Conservation (phyloP, 2,113 vertebrate species). For the Isurus oxyrinchus region DNA sequence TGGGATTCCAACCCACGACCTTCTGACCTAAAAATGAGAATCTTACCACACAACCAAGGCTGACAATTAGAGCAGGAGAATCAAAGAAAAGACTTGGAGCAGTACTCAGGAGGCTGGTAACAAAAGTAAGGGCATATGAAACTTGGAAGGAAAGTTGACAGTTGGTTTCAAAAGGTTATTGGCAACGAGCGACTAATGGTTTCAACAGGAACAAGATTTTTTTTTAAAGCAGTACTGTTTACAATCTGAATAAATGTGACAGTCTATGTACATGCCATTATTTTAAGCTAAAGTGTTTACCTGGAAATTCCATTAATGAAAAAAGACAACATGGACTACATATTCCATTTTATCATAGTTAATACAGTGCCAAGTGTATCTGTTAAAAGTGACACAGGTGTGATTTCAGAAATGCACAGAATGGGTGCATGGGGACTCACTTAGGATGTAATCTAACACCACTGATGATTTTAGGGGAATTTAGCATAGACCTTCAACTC, state of each 20-base stretch:
- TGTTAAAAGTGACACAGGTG: too few relatives aligned
- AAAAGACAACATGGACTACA: too few relatives aligned
- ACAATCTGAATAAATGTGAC: neutral
- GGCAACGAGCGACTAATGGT: neutral
- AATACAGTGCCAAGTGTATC: too few relatives aligned
- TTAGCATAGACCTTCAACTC: too few relatives aligned
- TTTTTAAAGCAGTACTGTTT: neutral
- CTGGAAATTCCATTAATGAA: too few relatives aligned
- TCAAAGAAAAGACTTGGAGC: neutral
- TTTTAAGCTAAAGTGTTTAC: too few relatives aligned
- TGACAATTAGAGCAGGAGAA: neutral
- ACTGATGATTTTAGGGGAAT: too few relatives aligned
- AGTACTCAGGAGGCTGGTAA: neutral
- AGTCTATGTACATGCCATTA: too few relatives aligned
- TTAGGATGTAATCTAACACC: too few relatives aligned
- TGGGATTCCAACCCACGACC: neutral
- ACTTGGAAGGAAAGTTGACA: neutral
- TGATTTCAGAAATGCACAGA: too few relatives aligned
- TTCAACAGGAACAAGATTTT: neutral
- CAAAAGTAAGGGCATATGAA: neutral
- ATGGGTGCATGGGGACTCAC: too few relatives aligned
- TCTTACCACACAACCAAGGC: neutral
- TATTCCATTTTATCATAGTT: too few relatives aligned
- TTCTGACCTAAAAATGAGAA: neutral
- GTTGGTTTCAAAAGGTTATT: neutral